These are phyloP conservation scores for Acronicta leporina DNA, from an alignment of 2,888 invertebrate species.

Conservation along the genomic window DNA sequence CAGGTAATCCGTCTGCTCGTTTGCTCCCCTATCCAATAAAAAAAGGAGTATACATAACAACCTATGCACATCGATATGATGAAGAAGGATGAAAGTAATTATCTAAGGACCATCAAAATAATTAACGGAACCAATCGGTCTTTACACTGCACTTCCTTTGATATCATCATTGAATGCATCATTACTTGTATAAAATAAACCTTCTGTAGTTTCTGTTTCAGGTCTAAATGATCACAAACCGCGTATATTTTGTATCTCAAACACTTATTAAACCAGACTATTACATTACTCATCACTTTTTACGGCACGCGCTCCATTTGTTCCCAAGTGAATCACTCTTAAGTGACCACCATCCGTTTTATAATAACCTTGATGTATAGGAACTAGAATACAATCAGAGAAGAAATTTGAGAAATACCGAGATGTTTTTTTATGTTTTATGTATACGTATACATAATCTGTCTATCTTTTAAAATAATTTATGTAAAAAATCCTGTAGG, in stretches of 20 bases:
- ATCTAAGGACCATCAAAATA: too few species aligned
- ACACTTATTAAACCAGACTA: slow-evolving; percentile 28
- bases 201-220: slow-evolving; percentile 9
- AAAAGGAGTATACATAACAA: too few species aligned
- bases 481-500: too few species aligned
- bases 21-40: too few species aligned
- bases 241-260: slow-evolving; percentile 20
- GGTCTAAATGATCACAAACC: neutral
- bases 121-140: too few species aligned
- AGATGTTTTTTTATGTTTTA: neutral
- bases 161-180: neutral
- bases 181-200: neutral
- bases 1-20: too few species aligned
- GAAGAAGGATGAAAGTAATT: too few species aligned
- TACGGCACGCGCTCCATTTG: slow-evolving; percentile 49
- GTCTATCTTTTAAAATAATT: too few species aligned
- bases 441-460: too few species aligned
- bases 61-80: too few species aligned
- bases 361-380: slow-evolving; percentile 47
- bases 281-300: slow-evolving; percentile 48
- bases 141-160: too few species aligned
- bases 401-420: slow-evolving; percentile 37
- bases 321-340: slow-evolving; percentile 68
- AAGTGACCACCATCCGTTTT: slow-evolving; percentile 21
- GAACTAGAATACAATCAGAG: slow-evolving; percentile 36